phyloP scores from a whole-genome alignment of 1,140 invertebrate species.

The Gonioctena quinquepunctata region DNA sequence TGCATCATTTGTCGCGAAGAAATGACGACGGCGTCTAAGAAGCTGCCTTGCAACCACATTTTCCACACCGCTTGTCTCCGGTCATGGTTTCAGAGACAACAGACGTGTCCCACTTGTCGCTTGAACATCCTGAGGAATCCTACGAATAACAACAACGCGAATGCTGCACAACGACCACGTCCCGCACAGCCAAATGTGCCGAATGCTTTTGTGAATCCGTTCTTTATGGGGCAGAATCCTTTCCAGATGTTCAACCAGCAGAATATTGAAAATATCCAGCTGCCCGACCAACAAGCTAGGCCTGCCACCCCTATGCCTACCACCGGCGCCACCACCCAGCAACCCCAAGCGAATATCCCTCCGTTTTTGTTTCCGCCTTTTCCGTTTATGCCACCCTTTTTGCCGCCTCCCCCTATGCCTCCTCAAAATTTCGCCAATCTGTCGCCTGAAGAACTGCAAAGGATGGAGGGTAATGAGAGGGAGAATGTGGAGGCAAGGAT shows the following conservation, averaged over 20 bases:
- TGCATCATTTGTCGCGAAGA: conserved; percentile 99
- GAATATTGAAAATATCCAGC: neutral
- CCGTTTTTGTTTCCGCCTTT: conserved; percentile 64
- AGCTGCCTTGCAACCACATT: conserved; percentile 98
- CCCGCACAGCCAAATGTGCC: conserved; percentile 30
- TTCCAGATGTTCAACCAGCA: conserved; percentile 43
- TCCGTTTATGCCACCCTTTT: conserved; percentile 62
- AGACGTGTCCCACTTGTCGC: conserved; percentile 98
- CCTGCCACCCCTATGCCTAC: conserved; percentile 1
- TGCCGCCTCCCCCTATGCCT: conserved; percentile 72
- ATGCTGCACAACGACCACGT: conserved; percentile 22
- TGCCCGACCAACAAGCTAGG: neutral
- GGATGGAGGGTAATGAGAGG: conserved; percentile 87
- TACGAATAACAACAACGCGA: conserved; percentile 51
- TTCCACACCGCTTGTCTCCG: conserved; percentile 98
- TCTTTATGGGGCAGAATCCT: conserved; percentile 43
- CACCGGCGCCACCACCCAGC: conserved; percentile 25
- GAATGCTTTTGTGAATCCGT: conserved; percentile 38
- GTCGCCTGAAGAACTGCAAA: conserved; percentile 79
- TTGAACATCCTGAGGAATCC: conserved; percentile 88
- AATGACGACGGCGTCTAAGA: conserved; percentile 89
- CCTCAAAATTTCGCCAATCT: conserved; percentile 77
- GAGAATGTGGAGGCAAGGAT: conserved; percentile 89
- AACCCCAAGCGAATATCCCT: conserved; percentile 45
- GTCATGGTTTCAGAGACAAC: conserved; percentile 89